These are phyloP conservation scores for Callinectes sapidus DNA, from an alignment of 2,888 invertebrate species.

Conservation along the genomic window DNA sequence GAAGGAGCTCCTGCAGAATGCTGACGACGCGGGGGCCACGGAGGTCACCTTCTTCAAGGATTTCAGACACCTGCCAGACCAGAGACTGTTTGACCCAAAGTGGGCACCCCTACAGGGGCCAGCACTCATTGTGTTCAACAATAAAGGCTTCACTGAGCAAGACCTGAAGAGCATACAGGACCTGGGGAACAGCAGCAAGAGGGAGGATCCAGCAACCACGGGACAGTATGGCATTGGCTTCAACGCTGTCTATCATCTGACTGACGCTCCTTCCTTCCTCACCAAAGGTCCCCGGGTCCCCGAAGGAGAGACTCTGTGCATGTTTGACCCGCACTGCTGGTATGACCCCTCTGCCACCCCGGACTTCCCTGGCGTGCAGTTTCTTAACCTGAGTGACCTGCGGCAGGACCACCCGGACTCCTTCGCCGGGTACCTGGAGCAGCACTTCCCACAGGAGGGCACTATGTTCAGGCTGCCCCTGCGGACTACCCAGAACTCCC, in stretches of 20 bases:
- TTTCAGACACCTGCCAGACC: conserved; percentile 31
- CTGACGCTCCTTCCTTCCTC: conserved; percentile 58
- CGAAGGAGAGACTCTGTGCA: conserved; percentile 47
- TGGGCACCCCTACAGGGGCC: conserved; percentile 54
- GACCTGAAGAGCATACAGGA: conserved; percentile 53
- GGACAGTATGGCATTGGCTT: conserved; percentile 62
- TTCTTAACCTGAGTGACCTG: conserved; percentile 35
- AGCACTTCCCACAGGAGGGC: conserved; percentile 37
- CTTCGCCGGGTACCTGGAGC: conserved; percentile 48
- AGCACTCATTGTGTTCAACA: conserved; percentile 55
- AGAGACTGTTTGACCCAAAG: conserved; percentile 42
- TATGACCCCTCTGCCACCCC: conserved; percentile 46
- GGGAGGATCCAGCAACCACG: conserved; percentile 41
- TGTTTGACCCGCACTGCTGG: conserved; percentile 62
- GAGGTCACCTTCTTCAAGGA: conserved; percentile 47
- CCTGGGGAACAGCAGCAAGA: conserved; percentile 56
- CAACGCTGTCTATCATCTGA: conserved; percentile 58
- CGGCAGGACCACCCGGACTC: conserved; percentile 50
- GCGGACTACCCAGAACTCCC: conserved; percentile 14
- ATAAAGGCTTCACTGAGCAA: conserved; percentile 44
- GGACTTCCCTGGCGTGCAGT: conserved; percentile 44
- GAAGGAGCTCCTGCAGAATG: conserved; percentile 59
- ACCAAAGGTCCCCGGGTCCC: conserved; percentile 46
- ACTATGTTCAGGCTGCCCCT: conserved; percentile 55
- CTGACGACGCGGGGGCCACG: conserved; percentile 61